Evolutionary conservation across 2,888 invertebrate genomes (phyloP), one percentile per base, ranked within the genome.

Genomic region (Lasioglossum zephyrum): DNA sequence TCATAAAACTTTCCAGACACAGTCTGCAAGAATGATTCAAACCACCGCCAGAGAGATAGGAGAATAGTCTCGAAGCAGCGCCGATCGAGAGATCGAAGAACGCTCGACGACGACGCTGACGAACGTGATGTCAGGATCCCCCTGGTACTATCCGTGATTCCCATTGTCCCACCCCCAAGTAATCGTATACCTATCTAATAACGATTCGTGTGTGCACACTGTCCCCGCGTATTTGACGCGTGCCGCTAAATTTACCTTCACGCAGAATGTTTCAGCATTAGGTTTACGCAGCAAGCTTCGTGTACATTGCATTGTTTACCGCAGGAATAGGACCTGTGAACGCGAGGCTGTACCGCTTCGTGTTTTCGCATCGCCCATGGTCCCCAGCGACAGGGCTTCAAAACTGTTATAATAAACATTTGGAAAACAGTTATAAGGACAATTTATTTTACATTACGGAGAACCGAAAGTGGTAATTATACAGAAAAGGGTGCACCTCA

Each of bases 191-290:
- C 57, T 11, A 87, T 89, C 91, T 90, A 91, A 90, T 89, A 87
- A 88, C 85, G 85, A 82, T 82, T 82, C 82, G 81, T 85, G 89
- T 91, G 82, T 89, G 78, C 84, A 77, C 82, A 86, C 85, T 82
- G 79, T 77, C 70, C 73, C 70, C 74, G 74, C 80, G 77, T 75
- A 82, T 88, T 85, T 88, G 80, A 85, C 57, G 82, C 84, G 79
- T 74, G 63, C 70, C 81, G 77, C 79, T 80, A 88, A 88, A 89
- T 90, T 85, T 84, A 91, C 88, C 91, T 86, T 88, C 83, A 79
- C 77, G 80, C 86, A 84, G 75, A 79, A 89, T 91, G 86, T 91
- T 87, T 90, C 89, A 88, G 75, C 88, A 79, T 89, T 84, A 89
- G 84, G 84, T 87, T 89, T 85, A 86, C 85, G 83, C 81, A 82